A percentile compares a stretch with the other conserved stretches of the same genome.
phyloP scores from a whole-genome alignment of 2,113 vertebrate genomes.

The Bubo bubo region DNA sequence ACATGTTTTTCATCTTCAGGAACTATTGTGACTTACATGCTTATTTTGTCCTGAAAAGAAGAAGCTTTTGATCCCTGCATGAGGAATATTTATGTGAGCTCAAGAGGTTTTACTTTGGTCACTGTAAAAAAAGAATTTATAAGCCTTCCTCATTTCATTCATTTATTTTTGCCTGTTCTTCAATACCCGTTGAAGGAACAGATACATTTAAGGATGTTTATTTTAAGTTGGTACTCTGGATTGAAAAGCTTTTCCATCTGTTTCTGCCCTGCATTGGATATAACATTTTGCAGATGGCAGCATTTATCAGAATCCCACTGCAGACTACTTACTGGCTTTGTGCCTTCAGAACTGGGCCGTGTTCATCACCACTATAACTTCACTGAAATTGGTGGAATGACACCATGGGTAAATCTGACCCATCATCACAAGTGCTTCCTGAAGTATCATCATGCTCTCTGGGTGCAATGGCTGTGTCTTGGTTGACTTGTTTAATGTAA shows the following conservation, averaged over 20 bases:
- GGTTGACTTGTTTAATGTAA: not conserved
- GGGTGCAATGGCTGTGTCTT: not conserved
- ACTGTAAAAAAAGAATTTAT: not conserved
- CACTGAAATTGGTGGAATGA: not conserved
- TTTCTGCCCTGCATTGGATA: constrained; percentile 43
- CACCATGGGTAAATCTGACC: not conserved
- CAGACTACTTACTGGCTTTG: constrained; percentile 40
- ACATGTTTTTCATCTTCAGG: not conserved
- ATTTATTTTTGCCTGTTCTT: constrained; percentile 41
- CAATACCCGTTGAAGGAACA: constrained; percentile 22
- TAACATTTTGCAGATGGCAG: constrained; percentile 66
- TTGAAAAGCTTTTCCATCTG: constrained; percentile 62
- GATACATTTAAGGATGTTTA: constrained; percentile 55
- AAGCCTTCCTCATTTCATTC: constrained; percentile 28
- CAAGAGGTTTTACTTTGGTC: constrained; percentile 16
- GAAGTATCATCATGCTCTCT: not conserved
- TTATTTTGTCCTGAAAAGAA: constrained; percentile 13
- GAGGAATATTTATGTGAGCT: not conserved
- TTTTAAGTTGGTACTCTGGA: constrained; percentile 59
- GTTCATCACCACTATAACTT: not conserved
- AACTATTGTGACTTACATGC: not conserved
- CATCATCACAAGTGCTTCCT: not conserved
- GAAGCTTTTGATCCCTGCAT: not conserved
- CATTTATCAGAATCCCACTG: constrained; percentile 55
- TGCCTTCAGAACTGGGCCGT: not conserved